Conservation (phyloP, 2,888 invertebrate genomes). For the Lasioglossum calceatum region DNA sequence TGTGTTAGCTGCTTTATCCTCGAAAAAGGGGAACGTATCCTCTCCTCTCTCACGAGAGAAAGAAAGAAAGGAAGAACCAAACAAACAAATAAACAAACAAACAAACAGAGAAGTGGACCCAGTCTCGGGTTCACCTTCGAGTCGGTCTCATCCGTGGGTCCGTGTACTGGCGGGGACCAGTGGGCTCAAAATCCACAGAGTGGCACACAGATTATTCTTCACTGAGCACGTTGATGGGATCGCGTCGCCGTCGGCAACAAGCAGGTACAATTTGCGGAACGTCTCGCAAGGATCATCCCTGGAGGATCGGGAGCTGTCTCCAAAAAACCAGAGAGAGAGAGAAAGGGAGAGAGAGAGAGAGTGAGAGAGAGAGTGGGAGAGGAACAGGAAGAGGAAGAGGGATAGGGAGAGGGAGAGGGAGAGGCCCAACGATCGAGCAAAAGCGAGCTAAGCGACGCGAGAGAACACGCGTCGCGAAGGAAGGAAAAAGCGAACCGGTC, state of each 20-base stretch:
- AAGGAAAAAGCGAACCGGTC: constrained; percentile 73
- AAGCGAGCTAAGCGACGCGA: constrained; percentile 9
- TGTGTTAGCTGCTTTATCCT: background rate
- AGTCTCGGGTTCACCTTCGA: constrained; percentile 47
- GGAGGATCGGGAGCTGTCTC: background rate
- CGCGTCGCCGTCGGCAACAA: constrained; percentile 1
- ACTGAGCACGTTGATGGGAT: constrained; percentile 10
- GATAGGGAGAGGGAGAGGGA: background rate
- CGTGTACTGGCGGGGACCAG: background rate
- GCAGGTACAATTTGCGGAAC: background rate
- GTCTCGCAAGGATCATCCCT: background rate
- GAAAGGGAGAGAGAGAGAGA: constrained; percentile 11
- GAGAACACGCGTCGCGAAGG: constrained; percentile 49
- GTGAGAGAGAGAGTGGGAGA: constrained; percentile 4
- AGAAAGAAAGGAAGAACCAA: background rate
- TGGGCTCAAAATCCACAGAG: background rate
- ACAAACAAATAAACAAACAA: background rate
- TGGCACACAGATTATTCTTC: background rate
- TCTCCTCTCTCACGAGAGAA: background rate
- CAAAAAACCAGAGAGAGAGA: background rate
- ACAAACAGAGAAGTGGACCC: background rate
- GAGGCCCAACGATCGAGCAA: background rate
- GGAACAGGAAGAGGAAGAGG: background rate
- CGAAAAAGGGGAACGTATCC: constrained; percentile 5
- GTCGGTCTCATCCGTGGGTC: constrained; percentile 57